Evolutionary conservation across 2,888 invertebrate species (phyloP), one percentile per base, ranked within the genome.

Genomic region (Drosophila anomalipes): DNA sequence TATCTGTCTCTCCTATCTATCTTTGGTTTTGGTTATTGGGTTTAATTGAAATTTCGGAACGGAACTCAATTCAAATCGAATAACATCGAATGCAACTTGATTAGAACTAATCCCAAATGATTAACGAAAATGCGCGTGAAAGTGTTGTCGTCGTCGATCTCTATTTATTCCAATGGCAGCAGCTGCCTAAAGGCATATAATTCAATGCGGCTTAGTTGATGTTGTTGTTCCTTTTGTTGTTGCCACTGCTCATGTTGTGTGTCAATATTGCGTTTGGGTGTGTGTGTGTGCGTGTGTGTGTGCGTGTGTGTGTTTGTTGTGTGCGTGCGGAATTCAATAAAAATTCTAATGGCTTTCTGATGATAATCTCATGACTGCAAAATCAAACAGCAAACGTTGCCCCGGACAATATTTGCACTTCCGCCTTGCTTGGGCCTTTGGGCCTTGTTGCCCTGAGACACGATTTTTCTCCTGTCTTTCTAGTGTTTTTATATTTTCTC

Each of bases 321-420:
- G 74, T 86, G 89, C 77, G 89, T 87, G 81, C 77, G 83, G 89
- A 91, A 91, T 91, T 90, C 90, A 90, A 89, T 90, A 90, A 90
- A 90, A 91, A 89, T 89, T 90, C 86, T 90, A 90, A 90, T 90
- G 91, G 89, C 79, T 88, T 90, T 90, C 86, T 89, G 89, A 91
- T 90, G 90, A 90, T 90, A 90, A 90, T 90, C 89, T 84, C 82
- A 80, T 90, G 85, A 80, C 84, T 83, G 78, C 74, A 82, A 87
- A 89, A 87, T 86, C 87, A 87, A 89, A 88, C 77, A 89, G 79
- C 81, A 79, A 86, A 86, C 69, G 70, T 79, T 77, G 79, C 57
- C 75, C 78, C 70, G 69, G 58, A 69, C 79, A 83, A 79, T 77
- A 79, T 79, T 79, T 81, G 79, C 79, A 71, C 78, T 81, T 74